Conservation (phyloP, 2,888 invertebrate genomes). For the Sinotaia quadrata region DNA sequence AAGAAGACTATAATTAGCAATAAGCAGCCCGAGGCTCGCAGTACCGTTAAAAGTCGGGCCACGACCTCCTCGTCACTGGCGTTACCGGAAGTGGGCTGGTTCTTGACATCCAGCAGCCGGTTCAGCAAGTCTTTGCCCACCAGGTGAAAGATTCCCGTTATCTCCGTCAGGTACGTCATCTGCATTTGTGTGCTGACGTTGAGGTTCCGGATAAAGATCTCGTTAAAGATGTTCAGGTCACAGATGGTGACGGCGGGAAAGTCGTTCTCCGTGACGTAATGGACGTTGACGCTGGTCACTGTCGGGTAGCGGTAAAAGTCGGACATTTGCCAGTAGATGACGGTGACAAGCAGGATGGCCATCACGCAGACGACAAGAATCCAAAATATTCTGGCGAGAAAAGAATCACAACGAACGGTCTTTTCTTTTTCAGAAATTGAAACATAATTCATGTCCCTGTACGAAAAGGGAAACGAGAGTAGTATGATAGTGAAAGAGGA, state of each 20-base stretch:
- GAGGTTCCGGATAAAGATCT: constrained; percentile 12
- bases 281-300: constrained; percentile 45
- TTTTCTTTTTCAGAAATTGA: too few species aligned
- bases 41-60: constrained; percentile 15
- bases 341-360: constrained; percentile 38
- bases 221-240: constrained; percentile 40
- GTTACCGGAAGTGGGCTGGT: constrained; percentile 11
- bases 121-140: constrained; percentile 25
- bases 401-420: too few species aligned
- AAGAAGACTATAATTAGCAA: too few species aligned
- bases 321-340: constrained; percentile 42
- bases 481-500: too few species aligned
- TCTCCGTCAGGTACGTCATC: constrained; percentile 40
- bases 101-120: constrained; percentile 7
- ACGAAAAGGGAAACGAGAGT: too few species aligned
- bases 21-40: not conserved
- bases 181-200: constrained; percentile 29
- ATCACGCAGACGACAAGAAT: constrained; percentile 37
- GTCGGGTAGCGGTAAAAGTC: constrained; percentile 43
- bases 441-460: too few species aligned
- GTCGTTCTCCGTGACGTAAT: constrained; percentile 37
- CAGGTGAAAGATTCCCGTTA: constrained; percentile 38
- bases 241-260: constrained; percentile 46
- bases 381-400: constrained; percentile 41
- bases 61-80: constrained; percentile 26